Conservation (phyloP, 2,888 invertebrate species). For the Tinea trinotella region DNA sequence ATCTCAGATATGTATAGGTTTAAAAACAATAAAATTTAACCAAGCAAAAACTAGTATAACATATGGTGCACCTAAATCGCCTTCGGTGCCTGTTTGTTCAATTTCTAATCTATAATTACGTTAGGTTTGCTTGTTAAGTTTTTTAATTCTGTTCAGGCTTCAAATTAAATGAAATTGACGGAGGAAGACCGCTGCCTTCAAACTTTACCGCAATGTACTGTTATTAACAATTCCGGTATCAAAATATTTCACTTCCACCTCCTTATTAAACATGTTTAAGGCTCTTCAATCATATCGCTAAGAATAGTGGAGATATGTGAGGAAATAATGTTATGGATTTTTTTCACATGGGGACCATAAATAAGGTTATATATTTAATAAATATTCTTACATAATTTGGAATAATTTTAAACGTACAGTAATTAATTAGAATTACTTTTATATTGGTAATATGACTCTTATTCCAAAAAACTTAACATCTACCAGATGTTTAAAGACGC, state of each 20-base stretch:
- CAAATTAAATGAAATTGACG: constrained; percentile 66
- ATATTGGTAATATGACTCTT: too few species aligned
- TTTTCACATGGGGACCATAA: constrained; percentile 23
- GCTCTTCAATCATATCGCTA: constrained; percentile 48
- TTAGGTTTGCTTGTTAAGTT: constrained; percentile 66
- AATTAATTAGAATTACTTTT: too few species aligned
- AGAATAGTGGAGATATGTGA: constrained; percentile 23
- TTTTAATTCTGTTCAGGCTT: constrained; percentile 53
- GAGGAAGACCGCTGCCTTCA: constrained; percentile 37
- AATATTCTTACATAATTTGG: too few species aligned
- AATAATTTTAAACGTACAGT: too few species aligned
- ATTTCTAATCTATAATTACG: constrained; percentile 59
- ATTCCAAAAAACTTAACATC: too few species aligned
- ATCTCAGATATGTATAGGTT: too few species aligned
- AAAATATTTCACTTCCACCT: constrained; percentile 70
- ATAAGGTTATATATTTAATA: not conserved
- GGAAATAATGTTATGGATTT: constrained; percentile 22
- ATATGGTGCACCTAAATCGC: constrained; percentile 47
- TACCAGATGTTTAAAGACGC: too few species aligned
- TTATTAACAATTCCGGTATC: constrained; percentile 68
- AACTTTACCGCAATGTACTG: constrained; percentile 57
- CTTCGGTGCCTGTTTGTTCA: constrained; percentile 60
- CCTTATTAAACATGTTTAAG: constrained; percentile 65
- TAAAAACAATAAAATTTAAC: too few species aligned
- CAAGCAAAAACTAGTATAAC: constrained; percentile 28